Evolutionary conservation across 1,140 invertebrate genomes (phyloP).

Genomic region (Harpegnathos saltator): DNA sequence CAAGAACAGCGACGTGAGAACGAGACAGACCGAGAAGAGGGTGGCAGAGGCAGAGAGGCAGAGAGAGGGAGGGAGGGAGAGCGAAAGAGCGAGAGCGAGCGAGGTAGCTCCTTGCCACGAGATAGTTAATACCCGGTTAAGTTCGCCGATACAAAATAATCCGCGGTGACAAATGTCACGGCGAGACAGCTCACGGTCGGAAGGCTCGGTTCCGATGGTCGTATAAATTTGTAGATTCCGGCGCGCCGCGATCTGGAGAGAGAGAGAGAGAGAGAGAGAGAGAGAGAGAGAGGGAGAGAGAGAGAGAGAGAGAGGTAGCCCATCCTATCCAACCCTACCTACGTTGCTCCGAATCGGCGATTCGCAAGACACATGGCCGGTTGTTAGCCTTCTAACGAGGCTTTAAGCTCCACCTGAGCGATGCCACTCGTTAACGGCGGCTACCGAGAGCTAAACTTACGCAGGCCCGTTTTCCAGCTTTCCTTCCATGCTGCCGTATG

Average conservation of each 20-base stretch:
- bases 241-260: slow-evolving; percentile 1
- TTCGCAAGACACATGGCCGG: slow-evolving; percentile 75
- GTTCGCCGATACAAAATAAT: slow-evolving; percentile 56
- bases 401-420: slow-evolving; percentile 75
- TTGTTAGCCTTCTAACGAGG: slow-evolving; percentile 79
- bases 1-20: too few species aligned
- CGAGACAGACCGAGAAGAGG: too few species aligned
- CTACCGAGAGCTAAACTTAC: slow-evolving; percentile 46
- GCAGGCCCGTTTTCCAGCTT: slow-evolving; percentile 24
- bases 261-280: too few species aligned
- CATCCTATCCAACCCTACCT: slow-evolving; percentile 22
- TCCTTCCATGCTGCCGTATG: background rate
- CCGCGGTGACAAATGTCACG: slow-evolving; percentile 52
- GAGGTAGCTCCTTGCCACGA: slow-evolving; percentile 7
- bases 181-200: slow-evolving; percentile 9
- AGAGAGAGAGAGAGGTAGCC: too few species aligned
- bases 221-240: slow-evolving; percentile 71
- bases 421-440: slow-evolving; percentile 77
- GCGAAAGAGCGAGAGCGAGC: background rate
- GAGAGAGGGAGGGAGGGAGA: background rate
- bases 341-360: slow-evolving; percentile 63
- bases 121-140: slow-evolving; percentile 43
- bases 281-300: too few species aligned
- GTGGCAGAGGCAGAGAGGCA: background rate
- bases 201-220: slow-evolving; percentile 58